A percentile compares a stretch with the other conserved stretches of the same genome.
Conservation (phyloP, 2,113 vertebrate species). For the Vidua macroura region DNA sequence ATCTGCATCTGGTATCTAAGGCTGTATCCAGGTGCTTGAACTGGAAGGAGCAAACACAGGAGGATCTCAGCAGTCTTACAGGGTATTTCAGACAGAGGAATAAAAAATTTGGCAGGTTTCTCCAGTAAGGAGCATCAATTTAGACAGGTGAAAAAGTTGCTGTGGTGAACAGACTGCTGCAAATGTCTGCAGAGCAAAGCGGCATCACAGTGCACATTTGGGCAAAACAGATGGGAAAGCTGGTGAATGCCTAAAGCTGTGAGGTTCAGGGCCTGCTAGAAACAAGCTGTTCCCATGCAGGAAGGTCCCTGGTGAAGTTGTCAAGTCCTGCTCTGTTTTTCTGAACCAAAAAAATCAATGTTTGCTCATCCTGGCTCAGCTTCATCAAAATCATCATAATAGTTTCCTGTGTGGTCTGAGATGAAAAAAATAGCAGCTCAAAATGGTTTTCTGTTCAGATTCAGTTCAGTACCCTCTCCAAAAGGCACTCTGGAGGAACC, state of each 20-base stretch:
- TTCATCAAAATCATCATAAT: not conserved
- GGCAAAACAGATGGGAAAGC: not conserved
- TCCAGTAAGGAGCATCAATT: not conserved
- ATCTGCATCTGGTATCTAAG: not conserved
- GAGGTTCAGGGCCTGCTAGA: not conserved
- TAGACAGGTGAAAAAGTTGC: not conserved
- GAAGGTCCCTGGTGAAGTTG: not conserved
- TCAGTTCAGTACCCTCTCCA: not conserved
- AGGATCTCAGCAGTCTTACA: not conserved
- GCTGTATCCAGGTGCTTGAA: not conserved
- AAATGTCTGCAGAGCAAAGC: not conserved
- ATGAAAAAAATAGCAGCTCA: not conserved
- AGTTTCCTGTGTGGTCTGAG: conserved; percentile 1
- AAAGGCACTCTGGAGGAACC: not conserved
- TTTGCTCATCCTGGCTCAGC: conserved; percentile 17
- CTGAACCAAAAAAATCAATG: not conserved
- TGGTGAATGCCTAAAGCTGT: not conserved
- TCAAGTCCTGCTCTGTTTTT: not conserved
- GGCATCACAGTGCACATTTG: not conserved
- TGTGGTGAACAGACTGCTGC: not conserved
- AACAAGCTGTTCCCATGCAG: not conserved
- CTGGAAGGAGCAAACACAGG: not conserved
- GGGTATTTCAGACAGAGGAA: not conserved
- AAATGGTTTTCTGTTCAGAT: not conserved
- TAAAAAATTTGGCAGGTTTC: not conserved